Conservation (phyloP, 2,888 invertebrate species). For the Scaptomyza polygonia region DNA sequence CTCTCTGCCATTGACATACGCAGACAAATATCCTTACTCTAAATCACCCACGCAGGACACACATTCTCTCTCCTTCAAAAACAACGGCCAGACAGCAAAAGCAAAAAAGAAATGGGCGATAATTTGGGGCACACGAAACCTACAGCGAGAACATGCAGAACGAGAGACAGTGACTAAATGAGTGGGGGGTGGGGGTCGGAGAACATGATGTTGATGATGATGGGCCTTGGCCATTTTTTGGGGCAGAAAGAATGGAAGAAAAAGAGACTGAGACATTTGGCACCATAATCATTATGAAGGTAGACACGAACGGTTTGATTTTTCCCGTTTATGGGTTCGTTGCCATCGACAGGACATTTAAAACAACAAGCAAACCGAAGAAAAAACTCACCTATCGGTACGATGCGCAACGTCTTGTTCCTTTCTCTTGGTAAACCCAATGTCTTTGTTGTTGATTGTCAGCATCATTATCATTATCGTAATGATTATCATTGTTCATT, state of each 20-base stretch:
- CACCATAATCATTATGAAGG: constrained; percentile 75
- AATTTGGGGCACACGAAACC: constrained; percentile 59
- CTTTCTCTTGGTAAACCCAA: constrained; percentile 18
- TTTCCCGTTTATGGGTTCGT: constrained; percentile 59
- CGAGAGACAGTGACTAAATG: constrained; percentile 17
- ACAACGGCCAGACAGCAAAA: constrained; percentile 48
- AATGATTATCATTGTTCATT: constrained; percentile 27
- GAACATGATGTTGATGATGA: constrained; percentile 13
- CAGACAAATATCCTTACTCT: constrained; percentile 27
- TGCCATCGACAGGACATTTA: constrained; percentile 65
- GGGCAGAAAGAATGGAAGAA: constrained; percentile 6
- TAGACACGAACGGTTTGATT: constrained; percentile 77
- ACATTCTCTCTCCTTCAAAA: constrained; percentile 5
- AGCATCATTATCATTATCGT: constrained; percentile 26
- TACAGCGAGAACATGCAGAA: constrained; percentile 18
- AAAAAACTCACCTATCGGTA: background rate
- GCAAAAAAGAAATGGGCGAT: constrained; percentile 48
- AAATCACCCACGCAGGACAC: constrained; percentile 22
- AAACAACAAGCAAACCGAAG: background rate
- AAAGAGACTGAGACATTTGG: constrained; percentile 51
- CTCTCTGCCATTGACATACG: constrained; percentile 70
- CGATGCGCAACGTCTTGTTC: background rate
- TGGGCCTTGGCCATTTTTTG: constrained; percentile 44
- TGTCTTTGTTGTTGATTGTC: constrained; percentile 18
- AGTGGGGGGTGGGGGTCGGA: constrained; percentile 1